Evolutionary conservation across 2,888 invertebrate genomes (phyloP).

Genomic region (Tetrapedia diversipes): DNA sequence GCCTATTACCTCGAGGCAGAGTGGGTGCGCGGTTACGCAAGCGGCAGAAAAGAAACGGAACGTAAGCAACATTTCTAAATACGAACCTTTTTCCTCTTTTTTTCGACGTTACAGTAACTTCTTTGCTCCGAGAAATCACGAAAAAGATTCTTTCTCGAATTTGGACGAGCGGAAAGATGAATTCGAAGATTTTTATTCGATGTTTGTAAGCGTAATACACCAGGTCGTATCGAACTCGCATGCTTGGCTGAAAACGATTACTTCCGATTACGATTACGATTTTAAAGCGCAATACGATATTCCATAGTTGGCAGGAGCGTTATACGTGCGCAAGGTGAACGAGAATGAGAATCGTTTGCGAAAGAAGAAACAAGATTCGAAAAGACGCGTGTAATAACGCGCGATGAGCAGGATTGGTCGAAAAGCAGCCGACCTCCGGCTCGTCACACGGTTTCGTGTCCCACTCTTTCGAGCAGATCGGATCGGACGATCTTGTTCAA

Average conservation of each 20-base stretch:
- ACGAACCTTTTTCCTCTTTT: neutral
- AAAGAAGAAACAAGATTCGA: conserved; percentile 33
- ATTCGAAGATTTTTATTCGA: too few species aligned
- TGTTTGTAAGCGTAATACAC: too few species aligned
- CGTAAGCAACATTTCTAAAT: conserved; percentile 39
- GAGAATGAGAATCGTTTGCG: neutral
- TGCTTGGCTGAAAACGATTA: too few species aligned
- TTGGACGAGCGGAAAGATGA: too few species aligned
- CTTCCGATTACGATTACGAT: conserved; percentile 19
- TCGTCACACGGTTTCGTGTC: conserved; percentile 35
- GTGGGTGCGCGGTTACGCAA: conserved; percentile 59
- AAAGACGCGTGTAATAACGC: conserved; percentile 62
- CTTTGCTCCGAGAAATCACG: too few species aligned
- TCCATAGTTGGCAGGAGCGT: neutral
- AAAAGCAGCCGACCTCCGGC: conserved; percentile 39
- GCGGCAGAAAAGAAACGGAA: conserved; percentile 51
- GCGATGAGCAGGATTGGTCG: conserved; percentile 43
- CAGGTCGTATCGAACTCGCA: too few species aligned
- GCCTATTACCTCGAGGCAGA: conserved; percentile 64
- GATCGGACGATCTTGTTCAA: conserved; percentile 52
- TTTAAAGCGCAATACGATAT: conserved; percentile 4
- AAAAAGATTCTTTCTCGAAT: too few species aligned
- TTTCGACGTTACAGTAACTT: too few species aligned
- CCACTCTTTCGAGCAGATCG: conserved; percentile 37
- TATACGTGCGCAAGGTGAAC: conserved; percentile 8